Evolutionary conservation across 2,888 invertebrate genomes (phyloP).

Genomic region (Nephrotoma guestfalica): DNA sequence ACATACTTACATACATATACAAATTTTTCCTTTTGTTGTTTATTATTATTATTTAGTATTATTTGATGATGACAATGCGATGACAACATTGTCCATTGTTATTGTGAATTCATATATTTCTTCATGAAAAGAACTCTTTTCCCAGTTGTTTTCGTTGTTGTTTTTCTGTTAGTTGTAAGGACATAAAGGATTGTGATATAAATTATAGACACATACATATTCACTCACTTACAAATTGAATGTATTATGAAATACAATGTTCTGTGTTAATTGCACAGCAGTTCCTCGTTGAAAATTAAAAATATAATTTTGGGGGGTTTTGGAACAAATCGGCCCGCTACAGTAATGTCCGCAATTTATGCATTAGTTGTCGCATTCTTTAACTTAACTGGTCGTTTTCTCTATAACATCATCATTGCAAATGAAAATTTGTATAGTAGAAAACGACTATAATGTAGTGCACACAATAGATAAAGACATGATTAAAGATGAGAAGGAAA

Average conservation of each 20-base stretch:
- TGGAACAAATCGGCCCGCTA: not conserved
- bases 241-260: not conserved
- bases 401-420: not conserved
- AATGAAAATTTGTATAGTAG: not conserved
- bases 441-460: not conserved
- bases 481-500: not conserved
- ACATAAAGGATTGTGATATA: not conserved
- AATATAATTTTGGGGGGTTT: not conserved
- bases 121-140: not conserved
- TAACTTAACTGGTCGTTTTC: not conserved
- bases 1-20: not conserved
- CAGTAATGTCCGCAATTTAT: not conserved
- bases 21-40: not conserved
- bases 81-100: slow-evolving; percentile 4
- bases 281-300: not conserved
- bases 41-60: not conserved
- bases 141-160: not conserved
- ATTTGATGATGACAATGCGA: slow-evolving; percentile 2
- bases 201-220: not conserved
- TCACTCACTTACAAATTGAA: not conserved
- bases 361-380: not conserved
- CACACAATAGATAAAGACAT: not conserved
- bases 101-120: not conserved
- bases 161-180: not conserved
- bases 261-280: not conserved